These are phyloP conservation scores for Itoplectis maculator DNA, from an alignment of 2,888 invertebrate species.

Conservation along the genomic window DNA sequence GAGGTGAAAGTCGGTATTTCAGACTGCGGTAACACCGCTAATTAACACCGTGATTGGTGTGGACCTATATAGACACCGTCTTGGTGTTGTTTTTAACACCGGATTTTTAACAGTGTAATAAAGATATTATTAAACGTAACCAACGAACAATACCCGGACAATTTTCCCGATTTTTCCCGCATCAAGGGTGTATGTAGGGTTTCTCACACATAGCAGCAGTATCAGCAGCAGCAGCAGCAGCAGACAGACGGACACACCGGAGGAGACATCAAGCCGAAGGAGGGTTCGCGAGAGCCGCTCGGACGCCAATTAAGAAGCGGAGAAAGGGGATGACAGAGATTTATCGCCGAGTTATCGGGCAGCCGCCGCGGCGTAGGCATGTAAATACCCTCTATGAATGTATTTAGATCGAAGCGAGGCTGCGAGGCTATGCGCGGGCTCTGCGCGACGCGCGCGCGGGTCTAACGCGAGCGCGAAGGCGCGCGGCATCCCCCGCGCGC, in stretches of 20 bases:
- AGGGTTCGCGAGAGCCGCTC: slow-evolving; percentile 29
- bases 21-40: too few species aligned
- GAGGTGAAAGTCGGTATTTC: too few species aligned
- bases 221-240: slow-evolving; percentile 19
- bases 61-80: too few species aligned
- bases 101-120: too few species aligned
- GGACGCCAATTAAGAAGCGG: slow-evolving; percentile 77
- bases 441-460: slow-evolving; percentile 41
- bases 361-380: slow-evolving; percentile 74
- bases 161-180: background rate
- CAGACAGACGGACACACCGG: slow-evolving; percentile 29
- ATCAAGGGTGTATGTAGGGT: background rate
- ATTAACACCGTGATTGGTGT: too few species aligned
- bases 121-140: too few species aligned
- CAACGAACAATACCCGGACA: background rate
- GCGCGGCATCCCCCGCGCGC: slow-evolving; percentile 63
- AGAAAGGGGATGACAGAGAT: slow-evolving; percentile 74
- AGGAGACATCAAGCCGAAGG: slow-evolving; percentile 15
- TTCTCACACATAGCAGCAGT: slow-evolving; percentile 6
- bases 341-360: slow-evolving; percentile 77
- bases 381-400: slow-evolving; percentile 79
- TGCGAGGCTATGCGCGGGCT: too few species aligned
- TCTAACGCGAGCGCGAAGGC: slow-evolving; percentile 62
- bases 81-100: too few species aligned
- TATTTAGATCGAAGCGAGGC: slow-evolving; percentile 78